These are phyloP conservation scores for Sinella curviseta DNA, from an alignment of 1,140 invertebrate species.

Conservation along the genomic window DNA sequence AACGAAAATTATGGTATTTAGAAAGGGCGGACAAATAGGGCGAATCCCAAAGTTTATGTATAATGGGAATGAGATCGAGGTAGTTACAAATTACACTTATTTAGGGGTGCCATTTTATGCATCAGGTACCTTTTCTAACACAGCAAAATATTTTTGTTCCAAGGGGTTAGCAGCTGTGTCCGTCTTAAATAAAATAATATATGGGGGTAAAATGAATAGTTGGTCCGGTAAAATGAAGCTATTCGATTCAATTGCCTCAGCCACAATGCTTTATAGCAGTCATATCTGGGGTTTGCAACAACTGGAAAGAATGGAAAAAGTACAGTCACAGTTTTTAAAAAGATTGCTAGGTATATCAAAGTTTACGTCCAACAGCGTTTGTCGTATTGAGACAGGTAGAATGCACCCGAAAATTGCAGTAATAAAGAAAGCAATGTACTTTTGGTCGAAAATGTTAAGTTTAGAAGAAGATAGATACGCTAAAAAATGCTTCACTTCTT, in stretches of 20 bases:
- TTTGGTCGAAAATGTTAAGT: neutral
- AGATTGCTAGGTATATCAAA: neutral
- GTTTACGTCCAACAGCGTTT: neutral
- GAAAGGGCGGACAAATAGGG: constrained; percentile 29
- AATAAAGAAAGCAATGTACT: neutral
- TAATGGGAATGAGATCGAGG: neutral
- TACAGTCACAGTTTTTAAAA: neutral
- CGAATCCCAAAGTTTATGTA: neutral
- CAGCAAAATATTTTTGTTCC: neutral
- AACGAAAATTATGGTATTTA: constrained; percentile 45
- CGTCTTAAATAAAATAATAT: neutral
- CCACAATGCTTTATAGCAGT: neutral
- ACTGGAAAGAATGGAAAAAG: neutral
- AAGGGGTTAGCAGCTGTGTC: neutral
- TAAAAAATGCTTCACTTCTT: neutral
- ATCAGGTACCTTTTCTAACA: neutral
- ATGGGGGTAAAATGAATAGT: neutral
- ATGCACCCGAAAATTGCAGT: neutral
- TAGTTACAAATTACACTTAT: constrained; percentile 6
- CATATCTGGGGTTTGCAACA: constrained; percentile 17
- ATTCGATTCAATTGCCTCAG: neutral
- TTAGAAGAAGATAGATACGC: neutral
- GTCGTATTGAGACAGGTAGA: neutral
- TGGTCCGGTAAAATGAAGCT: neutral
- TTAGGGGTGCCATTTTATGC: neutral